Evolutionary conservation across 2,888 invertebrate species (phyloP), one percentile per base, ranked within the genome.

Genomic region (Phania funesta): DNA sequence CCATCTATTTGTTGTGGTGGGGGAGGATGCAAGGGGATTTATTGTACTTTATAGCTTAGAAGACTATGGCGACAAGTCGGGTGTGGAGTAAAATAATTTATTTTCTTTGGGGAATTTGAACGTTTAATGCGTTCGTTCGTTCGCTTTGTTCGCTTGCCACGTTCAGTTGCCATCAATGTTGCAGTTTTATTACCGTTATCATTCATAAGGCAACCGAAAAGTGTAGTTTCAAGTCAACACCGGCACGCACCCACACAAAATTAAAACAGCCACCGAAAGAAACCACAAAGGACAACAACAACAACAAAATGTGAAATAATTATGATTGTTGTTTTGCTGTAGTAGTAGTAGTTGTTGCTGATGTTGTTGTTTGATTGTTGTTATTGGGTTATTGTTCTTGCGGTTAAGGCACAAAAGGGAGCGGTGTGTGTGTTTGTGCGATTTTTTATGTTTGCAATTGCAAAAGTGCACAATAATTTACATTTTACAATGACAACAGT

Each of bases 121-220:
- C 78, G 50, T 76, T 76, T 56, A 80, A 80, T 83, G 83, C 80
- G 83, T 80, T 83, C 48, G 24, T 26, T 68, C 20, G 16, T 38
- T 38, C 24, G 3, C n/a, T n/a, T n/a, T n/a, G n/a, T 48, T 56
- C 16, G n/a, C 50, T 67, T 13, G 26, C 22, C 52, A 56, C 44
- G 35, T 68, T 46, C 41, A 56, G 64, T 75, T 46, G 48, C 67
- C 75, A 50, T 74, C 71, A 71, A 81, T 83, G 81, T 79, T 85
- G 84, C 84, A 84, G 68, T 84, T 83, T 84, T 84, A 84, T 84
- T 85, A 84, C 85, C 82, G 70, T 78, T 67, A 82, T 85, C 83
- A 83, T 80, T 84, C 79, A 84, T 48, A 78, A 78, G 78, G 20
- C 41, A 41, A 41, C 2, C 11, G 13, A 16, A 44, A 16, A 5